Conservation (phyloP, 2,797 vertebrate species). For the Hafferia zeledoni region DNA sequence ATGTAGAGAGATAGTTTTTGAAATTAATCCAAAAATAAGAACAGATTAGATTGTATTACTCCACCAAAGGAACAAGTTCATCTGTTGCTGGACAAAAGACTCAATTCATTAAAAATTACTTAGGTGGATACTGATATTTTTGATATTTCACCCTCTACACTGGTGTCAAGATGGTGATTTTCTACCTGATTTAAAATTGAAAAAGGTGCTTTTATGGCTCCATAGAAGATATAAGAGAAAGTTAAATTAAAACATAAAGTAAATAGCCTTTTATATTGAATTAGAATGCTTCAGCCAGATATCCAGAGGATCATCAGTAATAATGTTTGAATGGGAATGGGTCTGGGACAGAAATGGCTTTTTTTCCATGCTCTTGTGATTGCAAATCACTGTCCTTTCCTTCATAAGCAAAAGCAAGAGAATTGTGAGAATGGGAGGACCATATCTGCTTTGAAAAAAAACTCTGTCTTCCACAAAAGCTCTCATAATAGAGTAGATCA, state of each 20-base stretch:
- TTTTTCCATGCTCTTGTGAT: background rate
- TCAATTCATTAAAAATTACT: constrained; percentile 69
- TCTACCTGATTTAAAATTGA: background rate
- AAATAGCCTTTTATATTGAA: background rate
- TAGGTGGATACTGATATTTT: constrained; percentile 42
- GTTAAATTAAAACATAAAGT: constrained; percentile 7
- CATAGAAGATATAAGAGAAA: background rate
- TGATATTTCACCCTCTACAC: background rate
- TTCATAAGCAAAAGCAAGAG: background rate
- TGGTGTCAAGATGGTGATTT: constrained; percentile 3
- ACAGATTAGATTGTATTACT: constrained; percentile 48
- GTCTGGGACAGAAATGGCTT: background rate
- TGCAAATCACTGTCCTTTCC: background rate
- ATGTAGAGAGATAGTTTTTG: constrained; percentile 29
- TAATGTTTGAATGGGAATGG: background rate
- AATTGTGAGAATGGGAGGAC: background rate
- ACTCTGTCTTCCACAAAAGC: background rate
- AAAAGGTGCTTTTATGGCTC: constrained; percentile 27
- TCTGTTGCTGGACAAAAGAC: constrained; percentile 57
- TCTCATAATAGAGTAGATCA: background rate
- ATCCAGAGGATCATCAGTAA: background rate
- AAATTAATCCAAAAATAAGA: constrained; percentile 66
- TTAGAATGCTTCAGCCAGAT: background rate
- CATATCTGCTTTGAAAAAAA: background rate
- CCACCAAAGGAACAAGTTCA: constrained; percentile 43